Base-by-base conservation (phyloP, 2,797 vertebrate genomes). In the Protosalanx chinensis region DNA sequence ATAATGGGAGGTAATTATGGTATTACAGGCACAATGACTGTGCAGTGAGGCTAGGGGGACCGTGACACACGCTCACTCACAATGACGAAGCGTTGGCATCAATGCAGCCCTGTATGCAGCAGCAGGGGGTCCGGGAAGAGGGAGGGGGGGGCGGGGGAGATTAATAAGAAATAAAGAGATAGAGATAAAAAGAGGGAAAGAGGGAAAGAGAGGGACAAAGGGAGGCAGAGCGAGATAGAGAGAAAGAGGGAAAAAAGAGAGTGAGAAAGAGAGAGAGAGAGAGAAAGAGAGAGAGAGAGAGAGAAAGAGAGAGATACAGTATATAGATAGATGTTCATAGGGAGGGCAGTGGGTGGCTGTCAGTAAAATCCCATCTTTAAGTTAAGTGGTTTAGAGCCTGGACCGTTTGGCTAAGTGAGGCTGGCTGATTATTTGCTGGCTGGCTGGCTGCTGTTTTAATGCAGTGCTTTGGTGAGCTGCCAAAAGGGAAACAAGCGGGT, bases 1-100 rank as follows among this genome's bases (percentile, higher is more conserved):
- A 72, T 83, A 87, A 90, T 81, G 77, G 77, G 81, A 76, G 79
- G 76, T 89, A 86, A 91, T 92, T 90, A 88, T 76, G 71, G 78
- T 76, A 88, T 90, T 85, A 88, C 13, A 69, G 81, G 71, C 76
- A 77, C 84, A 86, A 79, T 87, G 83, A 82, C 71, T 64, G 70
- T 68, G 83, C 73, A 71, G 80, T 82, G 81, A 81, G 79, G 77
- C 76, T 74, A 69, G 75, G 81, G 70, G 80, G 69, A 78, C 76
- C 79, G 64, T 86, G 85, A 89, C 91, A 91, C 86, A 84, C 70
- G 71, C 83, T 86, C 78, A 73, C n/a, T 71, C 73, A 80, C 68
- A 69, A 70, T 49, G 79, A 72, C 35, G 37, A 68, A 82, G 77
- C 70, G 81, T 70, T 72, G 79, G 76, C 81, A 79, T 84, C 81